Base-by-base conservation (phyloP, 2,888 invertebrate genomes). In the Dicranocentrus wangi region DNA sequence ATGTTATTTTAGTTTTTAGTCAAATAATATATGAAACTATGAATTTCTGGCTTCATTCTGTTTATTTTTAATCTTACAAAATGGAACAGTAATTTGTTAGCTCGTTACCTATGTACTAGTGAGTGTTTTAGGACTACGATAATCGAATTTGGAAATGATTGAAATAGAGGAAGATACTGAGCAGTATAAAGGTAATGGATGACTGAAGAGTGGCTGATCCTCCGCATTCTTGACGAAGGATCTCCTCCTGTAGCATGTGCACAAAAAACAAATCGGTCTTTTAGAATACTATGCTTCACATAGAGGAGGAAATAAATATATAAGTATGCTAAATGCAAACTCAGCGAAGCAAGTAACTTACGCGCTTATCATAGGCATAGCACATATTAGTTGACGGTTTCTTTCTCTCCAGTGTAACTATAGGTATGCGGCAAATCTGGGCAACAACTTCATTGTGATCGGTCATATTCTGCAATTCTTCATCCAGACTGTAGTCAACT, bases 371-470 rank as follows among this genome's bases (percentile, higher is more conserved):
- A 55, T 75, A 83, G 51, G 63, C 71, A 53, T 72, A 80, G 63
- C 83, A 83, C n/a, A n/a, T n/a, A 55, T 23, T 65, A 28, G 70
- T 68, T 42, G 76, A 19, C 47, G 83, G 83, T 51, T 80, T 76
- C 58, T 80, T 83, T 66, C 83, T 80, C 53, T 83, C 82, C 21
- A 82, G 58, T 23, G 39, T 73, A 7, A 80, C 13, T 63, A 76
- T 77, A 21, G 83, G 83, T 32, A 76, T 73, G 25, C 83, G 61
- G 32, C 83, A 83, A 32, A 82, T 83, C 43, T 84, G 84, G 21
- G 81, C 66, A 47, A 82, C 73, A 13, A 82, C 79, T 69, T 83
- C 82, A 61, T 83, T 83, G 51, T 82, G 75, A 23, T 47, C 72
- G 17, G 83, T 82, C 60, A 76, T 61, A 65, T 82, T 82, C 60